These are phyloP conservation scores for Artemisiospiza belli DNA, from an alignment of 2,113 vertebrate genomes.

Conservation along the genomic window DNA sequence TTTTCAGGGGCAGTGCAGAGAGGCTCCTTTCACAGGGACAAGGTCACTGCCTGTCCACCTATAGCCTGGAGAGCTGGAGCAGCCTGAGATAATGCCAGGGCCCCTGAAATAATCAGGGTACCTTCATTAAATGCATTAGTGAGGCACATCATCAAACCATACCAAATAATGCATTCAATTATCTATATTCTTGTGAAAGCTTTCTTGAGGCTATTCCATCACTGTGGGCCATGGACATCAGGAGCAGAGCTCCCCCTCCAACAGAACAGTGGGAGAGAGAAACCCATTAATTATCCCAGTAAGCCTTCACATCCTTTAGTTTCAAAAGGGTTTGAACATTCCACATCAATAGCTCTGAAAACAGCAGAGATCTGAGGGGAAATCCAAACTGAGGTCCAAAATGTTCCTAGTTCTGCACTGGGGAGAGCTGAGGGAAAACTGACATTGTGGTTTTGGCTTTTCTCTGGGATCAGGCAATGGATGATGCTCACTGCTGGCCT, in stretches of 20 bases:
- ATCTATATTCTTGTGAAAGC: neutral
- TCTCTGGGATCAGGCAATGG: neutral
- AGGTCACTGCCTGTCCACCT: neutral
- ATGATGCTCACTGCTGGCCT: neutral
- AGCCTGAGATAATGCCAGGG: conserved; percentile 23
- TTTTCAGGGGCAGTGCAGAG: neutral
- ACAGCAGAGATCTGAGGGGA: neutral
- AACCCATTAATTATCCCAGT: neutral
- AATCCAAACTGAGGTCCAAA: neutral
- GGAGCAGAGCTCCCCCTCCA: neutral
- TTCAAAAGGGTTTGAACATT: neutral
- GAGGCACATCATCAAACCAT: conserved; percentile 8
- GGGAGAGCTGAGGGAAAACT: neutral
- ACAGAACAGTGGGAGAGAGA: neutral
- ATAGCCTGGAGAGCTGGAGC: neutral
- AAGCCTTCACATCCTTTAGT: neutral
- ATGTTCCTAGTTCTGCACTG: neutral
- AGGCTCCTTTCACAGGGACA: neutral
- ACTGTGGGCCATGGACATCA: neutral
- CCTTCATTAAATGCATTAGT: conserved; percentile 54
- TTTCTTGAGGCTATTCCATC: neutral
- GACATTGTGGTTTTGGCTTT: neutral
- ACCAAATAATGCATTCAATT: neutral
- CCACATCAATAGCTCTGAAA: neutral
- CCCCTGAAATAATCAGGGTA: neutral